Percentiles rank a stretch among this genome's conserved stretches.
Evolutionary conservation across 2,797 vertebrate species (phyloP).

Genomic region (Eurystomus glaucurus): DNA sequence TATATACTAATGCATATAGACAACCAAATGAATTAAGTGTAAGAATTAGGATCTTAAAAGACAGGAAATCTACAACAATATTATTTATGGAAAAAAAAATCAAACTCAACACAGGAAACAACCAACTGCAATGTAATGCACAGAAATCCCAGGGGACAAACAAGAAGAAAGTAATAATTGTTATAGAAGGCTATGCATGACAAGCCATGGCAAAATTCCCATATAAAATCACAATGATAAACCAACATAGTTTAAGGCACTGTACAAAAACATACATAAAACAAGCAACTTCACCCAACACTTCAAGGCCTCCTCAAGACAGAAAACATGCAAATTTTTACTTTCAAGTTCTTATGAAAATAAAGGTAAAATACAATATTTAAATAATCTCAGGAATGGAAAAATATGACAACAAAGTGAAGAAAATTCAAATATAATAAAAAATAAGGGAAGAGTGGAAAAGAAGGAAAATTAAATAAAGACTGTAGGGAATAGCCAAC

Average conservation of each 20-base stretch:
- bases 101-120: no score
- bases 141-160: neutral
- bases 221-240: neutral
- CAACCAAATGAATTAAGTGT: neutral
- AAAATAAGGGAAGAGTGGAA: neutral
- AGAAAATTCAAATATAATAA: neutral
- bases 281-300: neutral
- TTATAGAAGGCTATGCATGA: neutral
- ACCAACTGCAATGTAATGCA: neutral
- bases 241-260: neutral
- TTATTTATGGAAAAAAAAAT: neutral
- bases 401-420: neutral
- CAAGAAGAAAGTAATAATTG: neutral
- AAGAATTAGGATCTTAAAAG: neutral
- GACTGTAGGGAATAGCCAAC: neutral
- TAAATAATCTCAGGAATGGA: neutral
- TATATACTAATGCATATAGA: neutral
- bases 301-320: neutral
- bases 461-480: neutral
- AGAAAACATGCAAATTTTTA: neutral
- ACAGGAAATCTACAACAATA: neutral
- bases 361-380: neutral
- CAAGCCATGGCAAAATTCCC: neutral
- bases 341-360: neutral
- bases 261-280: neutral